A percentile compares a stretch with the other conserved stretches of the same genome.
These are phyloP conservation scores for Dolichallabes microphthalmus DNA, from an alignment of 2,113 vertebrate genomes.

Conservation along the genomic window DNA sequence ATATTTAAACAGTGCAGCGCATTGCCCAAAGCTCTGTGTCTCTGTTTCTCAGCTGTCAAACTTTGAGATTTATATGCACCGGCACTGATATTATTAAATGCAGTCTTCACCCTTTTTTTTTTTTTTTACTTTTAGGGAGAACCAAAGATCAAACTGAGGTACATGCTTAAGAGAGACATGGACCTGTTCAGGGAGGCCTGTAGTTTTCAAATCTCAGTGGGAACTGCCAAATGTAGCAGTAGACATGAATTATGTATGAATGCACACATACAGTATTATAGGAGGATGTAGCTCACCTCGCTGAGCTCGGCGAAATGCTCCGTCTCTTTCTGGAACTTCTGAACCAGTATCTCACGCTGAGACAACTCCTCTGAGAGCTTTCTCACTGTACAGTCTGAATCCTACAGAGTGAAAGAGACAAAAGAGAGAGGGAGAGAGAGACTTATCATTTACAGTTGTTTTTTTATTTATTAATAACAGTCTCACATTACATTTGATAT, in stretches of 20 bases:
- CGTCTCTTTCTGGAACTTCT: constrained; percentile 71
- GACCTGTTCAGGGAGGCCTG: not conserved
- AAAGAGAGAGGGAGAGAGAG: not conserved
- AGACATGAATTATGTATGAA: not conserved
- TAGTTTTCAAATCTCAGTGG: not conserved
- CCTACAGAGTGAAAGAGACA: constrained; percentile 43
- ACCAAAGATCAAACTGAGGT: not conserved
- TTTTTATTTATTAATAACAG: not conserved
- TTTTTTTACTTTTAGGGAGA: not conserved
- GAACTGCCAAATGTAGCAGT: not conserved
- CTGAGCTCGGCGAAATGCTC: constrained; percentile 71
- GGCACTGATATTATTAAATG: not conserved
- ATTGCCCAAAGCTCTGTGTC: not conserved
- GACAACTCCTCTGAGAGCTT: constrained; percentile 66
- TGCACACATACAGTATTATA: not conserved
- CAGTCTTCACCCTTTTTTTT: not conserved
- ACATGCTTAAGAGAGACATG: not conserved
- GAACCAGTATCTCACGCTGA: constrained; percentile 60
- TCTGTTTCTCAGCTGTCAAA: not conserved
- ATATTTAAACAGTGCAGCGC: not conserved
- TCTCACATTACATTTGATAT: not conserved
- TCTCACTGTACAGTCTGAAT: constrained; percentile 60
- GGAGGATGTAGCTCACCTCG: constrained; percentile 62
- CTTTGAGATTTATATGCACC: not conserved
- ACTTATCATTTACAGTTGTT: not conserved